Base-by-base conservation (phyloP, 2,113 vertebrate genomes). In the Takifugu bimaculatus region DNA sequence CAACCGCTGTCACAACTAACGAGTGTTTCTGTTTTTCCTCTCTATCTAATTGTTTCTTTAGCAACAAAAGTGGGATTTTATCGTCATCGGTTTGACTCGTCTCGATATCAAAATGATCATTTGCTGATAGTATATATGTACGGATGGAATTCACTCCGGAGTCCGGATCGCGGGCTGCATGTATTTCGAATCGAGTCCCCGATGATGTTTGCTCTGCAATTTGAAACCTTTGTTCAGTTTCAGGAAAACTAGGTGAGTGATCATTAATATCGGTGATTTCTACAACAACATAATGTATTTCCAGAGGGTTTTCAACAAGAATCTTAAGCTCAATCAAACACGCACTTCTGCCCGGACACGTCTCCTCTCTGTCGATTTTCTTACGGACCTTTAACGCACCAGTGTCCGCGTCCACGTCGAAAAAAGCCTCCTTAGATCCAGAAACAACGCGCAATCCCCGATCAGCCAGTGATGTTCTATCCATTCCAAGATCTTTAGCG, bases 221-320 rank as follows among this genome's bases (percentile, higher is more conserved):
- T 29, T 87, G 29, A 53, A 89, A 57, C 6, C 2, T 13, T 60
- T 91, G 88, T 10, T 87, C 66, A 6, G 57, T 75, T 12, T 80
- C 74, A 0, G 88, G 54, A 57, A 94, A 94, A 5, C 50, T 10
- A 0, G 90, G 93, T 0, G 86, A 60, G 6, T 93, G 89, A 49
- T 94, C 90, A 26, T 92, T 92, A 3, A 90, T 64, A 65, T 92
- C 91, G 4, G 79, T 43, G 6, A 92, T 82, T 65, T 90, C 87
- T 5, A 90, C 72, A 42, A 79, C 27, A 0, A 89, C 50, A 5
- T 89, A 67, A 10, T 91, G 89, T 3, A 91, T 84, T 68, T 91
- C 90, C 12, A 91, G 54, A 0, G 91, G 91, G 29, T 85, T 80
- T 70, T 91, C 88, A 61, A 90, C 50, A 4, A 88, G 82, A 2